A percentile compares a stretch with the other conserved stretches of the same genome.
These are phyloP conservation scores for Amphilophus citrinellus DNA, from an alignment of 2,113 vertebrate species.

Conservation along the genomic window DNA sequence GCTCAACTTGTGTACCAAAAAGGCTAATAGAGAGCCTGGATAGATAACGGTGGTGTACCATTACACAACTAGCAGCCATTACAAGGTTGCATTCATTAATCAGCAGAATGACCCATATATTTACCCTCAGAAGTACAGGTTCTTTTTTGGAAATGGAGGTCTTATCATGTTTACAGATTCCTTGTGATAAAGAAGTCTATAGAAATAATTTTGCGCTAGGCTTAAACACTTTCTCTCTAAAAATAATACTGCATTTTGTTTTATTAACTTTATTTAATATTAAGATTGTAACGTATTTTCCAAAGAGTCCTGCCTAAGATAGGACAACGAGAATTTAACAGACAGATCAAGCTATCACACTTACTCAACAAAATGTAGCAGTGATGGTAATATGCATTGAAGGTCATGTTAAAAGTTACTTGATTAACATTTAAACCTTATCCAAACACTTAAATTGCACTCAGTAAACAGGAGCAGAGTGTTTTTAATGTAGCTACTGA, in stretches of 20 bases:
- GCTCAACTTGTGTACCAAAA: background rate
- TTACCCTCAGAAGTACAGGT: background rate
- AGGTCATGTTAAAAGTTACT: background rate
- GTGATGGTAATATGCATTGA: background rate
- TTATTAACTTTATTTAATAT: background rate
- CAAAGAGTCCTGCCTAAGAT: background rate
- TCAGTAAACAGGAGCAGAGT: background rate
- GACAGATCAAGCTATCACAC: background rate
- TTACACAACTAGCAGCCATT: background rate
- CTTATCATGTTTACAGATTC: background rate
- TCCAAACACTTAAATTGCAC: background rate
- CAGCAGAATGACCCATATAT: background rate
- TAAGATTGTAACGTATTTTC: background rate
- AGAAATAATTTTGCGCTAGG: background rate
- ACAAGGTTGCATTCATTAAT: background rate
- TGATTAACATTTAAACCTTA: background rate
- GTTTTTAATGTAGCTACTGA: background rate
- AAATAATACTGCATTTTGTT: background rate
- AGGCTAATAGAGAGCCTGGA: background rate
- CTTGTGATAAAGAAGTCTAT: background rate
- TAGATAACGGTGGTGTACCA: background rate
- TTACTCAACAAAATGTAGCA: background rate
- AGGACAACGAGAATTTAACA: background rate
- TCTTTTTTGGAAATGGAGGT: slow-evolving; percentile 1
- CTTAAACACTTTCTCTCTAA: background rate